Conservation (phyloP, 2,797 vertebrate genomes). For the Acanthis flammea region DNA sequence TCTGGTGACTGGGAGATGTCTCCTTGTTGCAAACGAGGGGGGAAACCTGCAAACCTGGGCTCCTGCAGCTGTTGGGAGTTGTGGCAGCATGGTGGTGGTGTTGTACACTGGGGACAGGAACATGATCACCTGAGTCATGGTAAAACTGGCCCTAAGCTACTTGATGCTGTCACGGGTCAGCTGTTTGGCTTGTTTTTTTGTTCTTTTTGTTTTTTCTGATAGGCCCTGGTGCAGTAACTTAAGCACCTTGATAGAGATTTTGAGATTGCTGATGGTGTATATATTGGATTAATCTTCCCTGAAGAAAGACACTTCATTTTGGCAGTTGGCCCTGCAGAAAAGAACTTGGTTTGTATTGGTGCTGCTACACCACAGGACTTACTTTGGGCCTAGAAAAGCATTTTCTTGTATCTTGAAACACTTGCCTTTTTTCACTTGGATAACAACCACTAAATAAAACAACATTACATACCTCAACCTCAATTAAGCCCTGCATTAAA, state of each 20-base stretch:
- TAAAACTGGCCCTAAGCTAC: background rate
- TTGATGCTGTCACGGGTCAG: accelerated
- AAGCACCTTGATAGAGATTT: background rate
- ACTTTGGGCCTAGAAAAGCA: background rate
- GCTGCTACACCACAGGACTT: background rate
- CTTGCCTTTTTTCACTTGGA: background rate
- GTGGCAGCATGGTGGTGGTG: accelerated
- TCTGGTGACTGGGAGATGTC: background rate
- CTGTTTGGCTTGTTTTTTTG: background rate
- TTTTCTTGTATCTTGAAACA: background rate
- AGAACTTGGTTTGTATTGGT: background rate
- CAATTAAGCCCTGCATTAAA: background rate
- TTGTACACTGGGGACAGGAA: background rate
- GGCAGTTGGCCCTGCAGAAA: background rate
- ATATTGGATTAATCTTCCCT: background rate
- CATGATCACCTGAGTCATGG: accelerated
- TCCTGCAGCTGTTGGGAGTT: background rate
- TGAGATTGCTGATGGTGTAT: background rate
- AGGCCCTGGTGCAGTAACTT: background rate
- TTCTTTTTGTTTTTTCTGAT: background rate
- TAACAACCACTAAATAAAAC: background rate
- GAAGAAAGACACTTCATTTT: background rate
- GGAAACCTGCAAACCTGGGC: background rate
- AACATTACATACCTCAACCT: background rate
- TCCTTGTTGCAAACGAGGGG: background rate